Evolutionary conservation across 2,888 invertebrate species (phyloP).

Genomic region (Xiphydria camelus): DNA sequence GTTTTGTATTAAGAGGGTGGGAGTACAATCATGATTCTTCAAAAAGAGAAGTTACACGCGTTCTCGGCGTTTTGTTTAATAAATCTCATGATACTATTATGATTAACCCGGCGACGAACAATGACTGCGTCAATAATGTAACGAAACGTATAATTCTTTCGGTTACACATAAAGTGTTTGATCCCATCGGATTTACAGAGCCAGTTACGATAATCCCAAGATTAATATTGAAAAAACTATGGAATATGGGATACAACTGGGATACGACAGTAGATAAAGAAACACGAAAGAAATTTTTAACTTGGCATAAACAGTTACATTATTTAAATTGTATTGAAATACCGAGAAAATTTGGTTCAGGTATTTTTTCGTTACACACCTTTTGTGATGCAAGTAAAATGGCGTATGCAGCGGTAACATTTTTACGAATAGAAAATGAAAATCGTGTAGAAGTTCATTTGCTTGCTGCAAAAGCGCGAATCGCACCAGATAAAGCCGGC

Average conservation of each 20-base stretch:
- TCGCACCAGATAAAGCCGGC: constrained; percentile 32
- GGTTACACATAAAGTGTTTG: constrained; percentile 22
- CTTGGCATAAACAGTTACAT: no score
- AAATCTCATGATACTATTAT: constrained; percentile 17
- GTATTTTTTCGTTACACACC: no score
- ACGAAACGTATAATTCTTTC: constrained; percentile 29
- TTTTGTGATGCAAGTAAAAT: no score
- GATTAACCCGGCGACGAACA: constrained; percentile 9
- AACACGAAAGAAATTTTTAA: no score
- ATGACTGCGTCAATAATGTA: constrained; percentile 6
- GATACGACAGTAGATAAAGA: no score
- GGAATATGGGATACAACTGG: no score
- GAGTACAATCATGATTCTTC: constrained; percentile 15
- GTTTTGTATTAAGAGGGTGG: constrained; percentile 28
- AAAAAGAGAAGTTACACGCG: constrained; percentile 10
- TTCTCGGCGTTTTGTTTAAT: constrained; percentile 22
- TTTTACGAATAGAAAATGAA: no score
- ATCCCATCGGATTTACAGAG: constrained; percentile 25
- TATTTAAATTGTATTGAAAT: no score
- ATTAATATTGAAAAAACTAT: constrained; percentile 20
- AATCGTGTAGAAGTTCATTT: no score
- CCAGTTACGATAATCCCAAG: constrained; percentile 24
- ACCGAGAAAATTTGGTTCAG: no score
- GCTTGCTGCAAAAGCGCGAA: constrained; percentile 35
- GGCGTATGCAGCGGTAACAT: no score